Base-by-base conservation (phyloP, 2,113 vertebrate species). In the Hiodon alosoides region DNA sequence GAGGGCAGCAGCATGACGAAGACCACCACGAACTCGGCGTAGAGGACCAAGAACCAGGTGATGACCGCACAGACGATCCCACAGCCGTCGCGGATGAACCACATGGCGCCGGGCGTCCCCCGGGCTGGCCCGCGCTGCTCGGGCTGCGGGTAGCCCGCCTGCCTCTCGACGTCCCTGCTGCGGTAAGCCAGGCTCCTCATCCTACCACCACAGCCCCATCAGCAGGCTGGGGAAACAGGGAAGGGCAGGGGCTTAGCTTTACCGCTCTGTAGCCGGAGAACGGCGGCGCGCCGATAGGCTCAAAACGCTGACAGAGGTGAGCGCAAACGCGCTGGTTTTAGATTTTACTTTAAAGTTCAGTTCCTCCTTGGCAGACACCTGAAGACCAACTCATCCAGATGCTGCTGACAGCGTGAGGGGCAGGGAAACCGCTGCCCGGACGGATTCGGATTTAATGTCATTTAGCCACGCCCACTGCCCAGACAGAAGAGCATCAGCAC, bases 31-130 rank as follows among this genome's bases (percentile, higher is more conserved):
- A 98, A 98, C 84, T 97, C 97, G 0, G 97, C 97, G 1, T 97
- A 99, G 73, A 99, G 90, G 83, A 99, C 93, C 86, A 99, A 91
- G 79, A 98, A 79, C 97, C 97, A 99, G 77, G 97, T 98, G 78
- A 99, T 93, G 8, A 97, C 75, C 60, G 90, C 95, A 69, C 97
- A 98, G 69, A 94, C 90, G 48, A 99, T 97, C 87, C 97, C 97
- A 59, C 97, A 99, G 85, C 92, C 93, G 67, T 99, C 97, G 64
- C 91, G 93, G 85, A 99, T 96, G 87, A 99, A 98, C 97, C 97
- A 99, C 95, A 98, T 94, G 85, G 90, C 88, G 77, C 88, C 93
- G 81, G 89, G 87, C 7, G 93, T 90, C 79, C 89, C 67, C 80
- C 94, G 92, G 79, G 96, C 93, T 10, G 95, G 95, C 81, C 92